Conservation (phyloP, 2,888 invertebrate species). For the Synanthedon tipuliformis region DNA sequence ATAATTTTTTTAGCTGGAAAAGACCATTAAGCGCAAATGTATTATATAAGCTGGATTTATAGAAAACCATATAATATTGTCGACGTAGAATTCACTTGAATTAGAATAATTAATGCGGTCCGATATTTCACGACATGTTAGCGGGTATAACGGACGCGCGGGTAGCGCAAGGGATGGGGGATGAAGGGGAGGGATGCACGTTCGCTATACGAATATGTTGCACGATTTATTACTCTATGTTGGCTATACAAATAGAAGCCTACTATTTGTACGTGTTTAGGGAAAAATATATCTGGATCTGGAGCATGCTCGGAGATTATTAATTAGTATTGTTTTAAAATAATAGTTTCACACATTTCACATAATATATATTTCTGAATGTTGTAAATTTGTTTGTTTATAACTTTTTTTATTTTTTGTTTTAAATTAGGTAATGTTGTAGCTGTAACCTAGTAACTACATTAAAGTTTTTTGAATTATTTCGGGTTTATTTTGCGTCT, state of each 20-base stretch:
- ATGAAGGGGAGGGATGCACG: not conserved
- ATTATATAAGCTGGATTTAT: not conserved
- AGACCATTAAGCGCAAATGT: too few relatives aligned
- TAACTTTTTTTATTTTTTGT: too few relatives aligned
- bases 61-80: not conserved
- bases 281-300: not conserved
- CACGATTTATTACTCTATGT: not conserved
- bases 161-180: not conserved
- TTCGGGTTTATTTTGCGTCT: too few relatives aligned
- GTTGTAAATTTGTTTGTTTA: too few relatives aligned
- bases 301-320: not conserved
- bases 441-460: too few relatives aligned
- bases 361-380: too few relatives aligned
- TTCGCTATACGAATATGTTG: too few relatives aligned
- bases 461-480: too few relatives aligned
- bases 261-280: not conserved
- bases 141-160: not conserved
- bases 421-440: too few relatives aligned
- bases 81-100: slow-evolving; percentile 7
- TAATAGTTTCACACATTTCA: too few relatives aligned
- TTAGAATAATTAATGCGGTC: slow-evolving; percentile 17
- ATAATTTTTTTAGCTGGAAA: too few relatives aligned
- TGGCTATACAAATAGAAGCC: not conserved
- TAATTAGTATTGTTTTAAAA: too few relatives aligned
- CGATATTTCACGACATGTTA: slow-evolving; percentile 17